Conservation (phyloP, 2,113 vertebrate genomes). For the Riparia riparia region DNA sequence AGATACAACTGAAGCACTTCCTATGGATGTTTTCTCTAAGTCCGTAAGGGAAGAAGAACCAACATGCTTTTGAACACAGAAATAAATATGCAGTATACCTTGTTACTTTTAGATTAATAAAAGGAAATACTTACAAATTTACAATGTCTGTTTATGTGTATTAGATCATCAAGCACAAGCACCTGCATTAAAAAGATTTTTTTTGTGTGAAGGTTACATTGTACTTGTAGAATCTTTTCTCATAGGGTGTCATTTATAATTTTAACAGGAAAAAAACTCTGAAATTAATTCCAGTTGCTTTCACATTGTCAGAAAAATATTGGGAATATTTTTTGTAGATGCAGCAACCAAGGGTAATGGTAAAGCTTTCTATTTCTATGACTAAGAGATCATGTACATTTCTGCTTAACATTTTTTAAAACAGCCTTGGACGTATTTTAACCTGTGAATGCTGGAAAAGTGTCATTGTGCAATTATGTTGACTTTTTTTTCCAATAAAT, state of each 20-base stretch:
- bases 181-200: background rate
- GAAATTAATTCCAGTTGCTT: background rate
- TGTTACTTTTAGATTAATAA: background rate
- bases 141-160: background rate
- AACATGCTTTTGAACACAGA: background rate
- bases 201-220: background rate
- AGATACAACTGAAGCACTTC: slow-evolving; percentile 17
- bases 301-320: background rate
- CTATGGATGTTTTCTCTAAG: background rate
- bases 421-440: background rate
- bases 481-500: background rate
- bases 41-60: background rate
- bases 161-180: background rate
- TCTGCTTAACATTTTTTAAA: background rate
- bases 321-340: background rate
- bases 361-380: background rate
- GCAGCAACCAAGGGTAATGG: background rate
- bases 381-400: background rate
- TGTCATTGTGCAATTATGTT: background rate
- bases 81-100: background rate
- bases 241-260: background rate
- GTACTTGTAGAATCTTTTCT: background rate
- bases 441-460: background rate
- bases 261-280: background rate
- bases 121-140: background rate